Evolutionary conservation across 2,888 invertebrate species (phyloP).

Genomic region (Synergus japonicus): DNA sequence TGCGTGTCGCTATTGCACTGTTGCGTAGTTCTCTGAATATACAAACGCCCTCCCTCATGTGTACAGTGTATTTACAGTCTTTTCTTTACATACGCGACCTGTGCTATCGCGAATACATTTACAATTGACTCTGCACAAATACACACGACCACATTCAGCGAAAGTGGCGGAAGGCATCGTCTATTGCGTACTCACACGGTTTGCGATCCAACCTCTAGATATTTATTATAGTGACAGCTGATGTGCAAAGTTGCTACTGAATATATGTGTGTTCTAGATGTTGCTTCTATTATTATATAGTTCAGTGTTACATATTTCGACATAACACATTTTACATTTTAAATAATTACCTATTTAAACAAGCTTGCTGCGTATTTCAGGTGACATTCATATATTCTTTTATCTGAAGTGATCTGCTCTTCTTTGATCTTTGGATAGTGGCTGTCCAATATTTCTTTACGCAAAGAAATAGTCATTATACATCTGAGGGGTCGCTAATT

Average conservation of each 20-base stretch:
- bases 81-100: neutral
- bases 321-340: neutral
- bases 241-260: neutral
- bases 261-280: neutral
- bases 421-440: too few relatives aligned
- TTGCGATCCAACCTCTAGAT: neutral
- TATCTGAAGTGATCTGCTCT: too few relatives aligned
- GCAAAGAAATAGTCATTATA: too few relatives aligned
- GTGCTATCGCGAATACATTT: neutral
- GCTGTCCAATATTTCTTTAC: too few relatives aligned
- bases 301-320: neutral
- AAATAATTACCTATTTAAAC: neutral
- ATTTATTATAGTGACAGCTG: neutral
- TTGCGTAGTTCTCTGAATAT: slow-evolving; percentile 22
- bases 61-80: neutral
- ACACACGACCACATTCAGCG: slow-evolving; percentile 10
- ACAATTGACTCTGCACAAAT: neutral
- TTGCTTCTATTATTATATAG: neutral
- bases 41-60: slow-evolving; percentile 19
- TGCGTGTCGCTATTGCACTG: slow-evolving; percentile 44
- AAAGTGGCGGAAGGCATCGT: slow-evolving; percentile 49
- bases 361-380: too few relatives aligned
- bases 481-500: too few relatives aligned
- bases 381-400: too few relatives aligned
- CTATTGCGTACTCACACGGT: slow-evolving; percentile 40